These are phyloP conservation scores for Rhincodon typus DNA, from an alignment of 2,797 vertebrate species.

Conservation along the genomic window DNA sequence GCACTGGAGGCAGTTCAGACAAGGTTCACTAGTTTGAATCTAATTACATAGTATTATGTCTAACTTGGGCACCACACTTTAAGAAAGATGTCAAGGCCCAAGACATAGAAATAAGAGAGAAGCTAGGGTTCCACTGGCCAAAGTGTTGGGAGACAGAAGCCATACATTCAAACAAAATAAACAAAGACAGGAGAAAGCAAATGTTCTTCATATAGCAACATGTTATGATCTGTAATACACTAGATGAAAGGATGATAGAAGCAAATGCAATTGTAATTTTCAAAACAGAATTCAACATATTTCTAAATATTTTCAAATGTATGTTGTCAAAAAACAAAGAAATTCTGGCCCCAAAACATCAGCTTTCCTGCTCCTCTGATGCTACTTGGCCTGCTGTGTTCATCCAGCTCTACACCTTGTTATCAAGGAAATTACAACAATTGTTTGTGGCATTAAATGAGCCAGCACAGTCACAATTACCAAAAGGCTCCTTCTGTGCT, in stretches of 20 bases:
- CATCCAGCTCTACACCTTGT: too few species aligned
- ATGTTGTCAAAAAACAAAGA: too few species aligned
- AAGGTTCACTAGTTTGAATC: too few species aligned
- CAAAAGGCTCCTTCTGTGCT: not conserved
- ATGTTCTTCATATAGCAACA: not conserved
- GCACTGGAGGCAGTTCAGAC: too few species aligned
- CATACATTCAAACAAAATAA: not conserved
- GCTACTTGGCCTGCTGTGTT: too few species aligned
- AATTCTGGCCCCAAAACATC: not conserved
- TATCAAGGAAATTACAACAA: not conserved
- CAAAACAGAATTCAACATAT: not conserved
- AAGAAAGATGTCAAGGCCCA: not conserved
- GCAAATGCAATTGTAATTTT: not conserved
- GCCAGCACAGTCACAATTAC: not conserved
- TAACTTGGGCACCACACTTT: not conserved
- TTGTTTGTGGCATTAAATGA: not conserved
- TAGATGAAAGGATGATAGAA: not conserved
- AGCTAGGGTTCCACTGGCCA: not conserved
- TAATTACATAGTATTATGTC: not conserved
- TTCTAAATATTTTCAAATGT: too few species aligned
- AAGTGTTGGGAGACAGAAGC: not conserved
- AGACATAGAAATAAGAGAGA: not conserved
- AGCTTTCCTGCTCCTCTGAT: too few species aligned
- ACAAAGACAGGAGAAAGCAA: not conserved
- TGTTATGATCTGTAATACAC: not conserved